Percentiles rank a stretch among this genome's conserved stretches.
Evolutionary conservation across 2,797 vertebrate genomes (phyloP).

Genomic region (Simalia tracyae): DNA sequence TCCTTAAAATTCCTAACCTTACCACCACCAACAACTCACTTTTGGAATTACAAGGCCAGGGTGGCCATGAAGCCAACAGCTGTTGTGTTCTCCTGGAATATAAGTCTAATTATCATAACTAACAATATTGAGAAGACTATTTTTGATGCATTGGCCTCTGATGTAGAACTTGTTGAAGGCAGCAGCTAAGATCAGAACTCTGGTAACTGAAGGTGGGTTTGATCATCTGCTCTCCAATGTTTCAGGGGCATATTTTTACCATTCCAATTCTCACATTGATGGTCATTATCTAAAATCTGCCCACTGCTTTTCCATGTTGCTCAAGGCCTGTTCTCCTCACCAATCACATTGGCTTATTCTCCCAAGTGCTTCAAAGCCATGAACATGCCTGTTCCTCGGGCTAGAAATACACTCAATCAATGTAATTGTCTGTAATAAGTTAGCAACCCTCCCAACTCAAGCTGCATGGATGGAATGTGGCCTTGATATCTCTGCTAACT

Average conservation of each 20-base stretch:
- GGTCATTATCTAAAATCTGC: background rate
- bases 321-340: background rate
- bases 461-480: background rate
- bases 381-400: background rate
- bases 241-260: background rate
- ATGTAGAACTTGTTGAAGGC: background rate
- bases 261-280: background rate
- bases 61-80: background rate
- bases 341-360: background rate
- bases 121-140: background rate
- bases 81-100: background rate
- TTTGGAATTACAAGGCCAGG: background rate
- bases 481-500: background rate
- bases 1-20: background rate
- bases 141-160: background rate
- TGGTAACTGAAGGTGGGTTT: background rate
- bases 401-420: constrained; percentile 1
- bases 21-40: background rate
- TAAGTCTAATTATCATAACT: background rate
- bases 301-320: background rate
- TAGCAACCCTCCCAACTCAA: background rate
- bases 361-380: background rate
- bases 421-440: background rate
- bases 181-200: background rate
- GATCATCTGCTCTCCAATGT: background rate